Conservation (phyloP, 2,797 vertebrate species). For the Zenarchopterus dispar region DNA sequence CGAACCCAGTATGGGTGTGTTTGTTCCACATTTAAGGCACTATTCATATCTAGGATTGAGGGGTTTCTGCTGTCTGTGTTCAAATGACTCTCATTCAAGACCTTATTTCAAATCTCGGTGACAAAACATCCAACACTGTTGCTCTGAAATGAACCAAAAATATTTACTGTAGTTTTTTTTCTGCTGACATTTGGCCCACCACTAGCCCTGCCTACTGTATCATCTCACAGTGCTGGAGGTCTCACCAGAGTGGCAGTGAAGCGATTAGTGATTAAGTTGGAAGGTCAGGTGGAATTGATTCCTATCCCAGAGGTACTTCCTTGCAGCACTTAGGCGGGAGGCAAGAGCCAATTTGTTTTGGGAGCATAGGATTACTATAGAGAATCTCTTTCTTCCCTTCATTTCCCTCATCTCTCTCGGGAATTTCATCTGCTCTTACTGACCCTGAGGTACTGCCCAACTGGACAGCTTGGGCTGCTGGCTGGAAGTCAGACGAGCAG, state of each 20-base stretch:
- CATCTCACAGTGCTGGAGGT: constrained; percentile 57
- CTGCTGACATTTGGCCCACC: constrained; percentile 34
- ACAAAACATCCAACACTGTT: constrained; percentile 14
- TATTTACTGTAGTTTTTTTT: constrained; percentile 39
- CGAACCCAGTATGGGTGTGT: neutral
- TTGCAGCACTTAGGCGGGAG: constrained; percentile 62
- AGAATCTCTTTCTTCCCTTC: constrained; percentile 26
- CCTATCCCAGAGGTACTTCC: constrained; percentile 64
- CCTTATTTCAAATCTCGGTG: neutral
- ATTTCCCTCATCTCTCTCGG: constrained; percentile 20
- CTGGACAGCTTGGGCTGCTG: constrained; percentile 19
- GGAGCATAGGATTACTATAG: constrained; percentile 69
- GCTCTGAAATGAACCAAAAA: constrained; percentile 33
- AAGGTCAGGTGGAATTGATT: constrained; percentile 86
- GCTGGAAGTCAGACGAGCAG: constrained; percentile 42
- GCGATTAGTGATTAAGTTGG: constrained; percentile 80
- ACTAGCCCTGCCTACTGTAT: constrained; percentile 37
- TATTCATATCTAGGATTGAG: neutral
- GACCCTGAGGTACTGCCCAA: constrained; percentile 19
- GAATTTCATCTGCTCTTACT: constrained; percentile 27
- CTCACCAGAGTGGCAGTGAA: constrained; percentile 60
- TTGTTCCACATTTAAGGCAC: neutral
- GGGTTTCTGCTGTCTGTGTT: neutral
- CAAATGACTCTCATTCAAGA: constrained; percentile 10
- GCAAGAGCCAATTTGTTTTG: constrained; percentile 73